phyloP scores from a whole-genome alignment of 2,888 invertebrate species.

The Drosophila longiperda region DNA sequence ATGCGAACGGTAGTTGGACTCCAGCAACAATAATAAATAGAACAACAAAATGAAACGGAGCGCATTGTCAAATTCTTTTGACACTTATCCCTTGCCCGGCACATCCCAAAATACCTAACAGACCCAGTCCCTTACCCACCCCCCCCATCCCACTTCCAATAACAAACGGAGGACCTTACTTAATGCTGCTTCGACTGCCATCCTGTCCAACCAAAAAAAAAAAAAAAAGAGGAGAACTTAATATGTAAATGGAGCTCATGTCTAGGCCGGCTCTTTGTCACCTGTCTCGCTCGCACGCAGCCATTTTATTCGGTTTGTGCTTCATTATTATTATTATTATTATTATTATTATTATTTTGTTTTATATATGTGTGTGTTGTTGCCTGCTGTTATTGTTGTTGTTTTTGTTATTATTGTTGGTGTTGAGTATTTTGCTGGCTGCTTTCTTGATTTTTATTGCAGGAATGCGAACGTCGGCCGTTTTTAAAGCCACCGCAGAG shows the following conservation, averaged over 20 bases:
- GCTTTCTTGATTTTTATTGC: conserved; percentile 80
- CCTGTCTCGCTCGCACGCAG: conserved; percentile 72
- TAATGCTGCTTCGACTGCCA: conserved; percentile 25
- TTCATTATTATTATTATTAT: conserved; percentile 70
- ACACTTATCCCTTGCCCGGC: conserved; percentile 78
- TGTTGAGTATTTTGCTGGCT: conserved; percentile 59
- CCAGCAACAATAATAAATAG: conserved; percentile 41
- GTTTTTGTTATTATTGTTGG: conserved; percentile 39
- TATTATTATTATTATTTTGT: conserved; percentile 74
- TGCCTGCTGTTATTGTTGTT: conserved; percentile 23
- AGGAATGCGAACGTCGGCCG: conserved; percentile 80
- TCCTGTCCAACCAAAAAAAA: conserved; percentile 2
- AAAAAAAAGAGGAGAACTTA: conserved; percentile 45
- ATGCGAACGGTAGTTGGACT: neutral
- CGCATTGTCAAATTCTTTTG: conserved; percentile 82
- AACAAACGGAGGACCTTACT: conserved; percentile 38
- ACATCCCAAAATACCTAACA: conserved; percentile 21
- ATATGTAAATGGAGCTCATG: conserved; percentile 69
- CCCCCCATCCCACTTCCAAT: neutral
- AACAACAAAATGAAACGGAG: conserved; percentile 47
- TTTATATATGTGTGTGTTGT: conserved; percentile 50
- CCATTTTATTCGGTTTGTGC: conserved; percentile 57
- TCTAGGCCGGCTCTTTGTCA: conserved; percentile 59
- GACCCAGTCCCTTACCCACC: neutral
- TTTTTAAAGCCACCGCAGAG: conserved; percentile 77